Evolutionary conservation across 2,797 vertebrate genomes (phyloP).

Genomic region (Helicolenus hilgendorfi): DNA sequence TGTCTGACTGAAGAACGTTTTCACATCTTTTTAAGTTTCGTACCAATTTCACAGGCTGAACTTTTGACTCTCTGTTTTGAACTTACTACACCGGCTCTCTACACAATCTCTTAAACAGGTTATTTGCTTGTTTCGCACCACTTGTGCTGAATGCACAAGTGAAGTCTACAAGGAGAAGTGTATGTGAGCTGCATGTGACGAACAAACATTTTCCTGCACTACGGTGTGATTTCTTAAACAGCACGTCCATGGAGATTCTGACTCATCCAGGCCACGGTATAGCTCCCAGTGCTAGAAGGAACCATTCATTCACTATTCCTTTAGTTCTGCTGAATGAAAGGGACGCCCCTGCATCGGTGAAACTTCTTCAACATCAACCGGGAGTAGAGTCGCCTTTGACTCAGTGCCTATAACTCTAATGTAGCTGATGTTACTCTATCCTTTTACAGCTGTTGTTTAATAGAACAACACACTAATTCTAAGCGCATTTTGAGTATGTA

Average conservation of each 20-base stretch:
- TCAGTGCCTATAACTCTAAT: not conserved
- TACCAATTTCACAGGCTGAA: not conserved
- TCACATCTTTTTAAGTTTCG: not conserved
- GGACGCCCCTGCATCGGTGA: not conserved
- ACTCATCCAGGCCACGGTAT: not conserved
- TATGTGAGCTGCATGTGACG: not conserved
- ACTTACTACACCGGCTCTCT: not conserved
- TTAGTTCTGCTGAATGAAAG: not conserved
- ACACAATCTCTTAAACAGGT: not conserved
- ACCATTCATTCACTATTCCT: not conserved
- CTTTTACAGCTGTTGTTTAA: not conserved
- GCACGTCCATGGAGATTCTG: not conserved
- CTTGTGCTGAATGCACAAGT: not conserved
- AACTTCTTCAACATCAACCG: not conserved
- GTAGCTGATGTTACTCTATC: not conserved
- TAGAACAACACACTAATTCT: not conserved
- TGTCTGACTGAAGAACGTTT: not conserved
- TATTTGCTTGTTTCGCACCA: not conserved
- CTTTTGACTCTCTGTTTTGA: not conserved
- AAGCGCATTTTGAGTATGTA: not conserved
- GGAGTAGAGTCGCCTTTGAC: not conserved
- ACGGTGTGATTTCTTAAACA: not conserved
- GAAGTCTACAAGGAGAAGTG: not conserved
- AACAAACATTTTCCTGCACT: not conserved
- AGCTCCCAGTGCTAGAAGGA: not conserved